phyloP scores from a whole-genome alignment of 2,113 vertebrate genomes.

The Anoplopoma fimbria region DNA sequence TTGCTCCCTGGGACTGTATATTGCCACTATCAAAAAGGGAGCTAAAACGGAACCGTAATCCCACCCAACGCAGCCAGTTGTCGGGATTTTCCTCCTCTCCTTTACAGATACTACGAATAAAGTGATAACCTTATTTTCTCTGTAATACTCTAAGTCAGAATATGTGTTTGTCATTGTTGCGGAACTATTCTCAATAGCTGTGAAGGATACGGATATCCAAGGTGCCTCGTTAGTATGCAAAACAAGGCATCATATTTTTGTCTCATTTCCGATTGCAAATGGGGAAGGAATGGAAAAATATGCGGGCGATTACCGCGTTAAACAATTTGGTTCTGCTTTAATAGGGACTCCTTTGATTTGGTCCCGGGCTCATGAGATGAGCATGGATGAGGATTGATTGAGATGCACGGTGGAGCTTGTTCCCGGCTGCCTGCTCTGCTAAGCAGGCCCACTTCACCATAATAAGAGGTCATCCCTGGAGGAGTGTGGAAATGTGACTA shows the following conservation, averaged over 20 bases:
- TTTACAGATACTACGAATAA: constrained; percentile 38
- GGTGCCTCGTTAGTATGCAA: constrained; percentile 78
- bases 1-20: constrained; percentile 34
- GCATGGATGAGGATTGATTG: constrained; percentile 70
- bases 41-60: constrained; percentile 48
- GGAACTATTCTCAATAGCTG: constrained; percentile 40
- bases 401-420: constrained; percentile 69
- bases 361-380: constrained; percentile 66
- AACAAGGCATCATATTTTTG: constrained; percentile 71
- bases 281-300: constrained; percentile 74
- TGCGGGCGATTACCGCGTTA: constrained; percentile 79
- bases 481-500: constrained; percentile 82
- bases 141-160: constrained; percentile 52
- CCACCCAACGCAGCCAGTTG: constrained; percentile 25
- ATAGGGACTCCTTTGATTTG: constrained; percentile 80
- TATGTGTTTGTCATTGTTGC: constrained; percentile 58
- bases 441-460: constrained; percentile 70
- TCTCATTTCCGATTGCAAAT: constrained; percentile 76
- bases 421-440: constrained; percentile 63
- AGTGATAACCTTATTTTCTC: constrained; percentile 42
- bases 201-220: constrained; percentile 69
- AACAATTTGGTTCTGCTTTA: constrained; percentile 81
- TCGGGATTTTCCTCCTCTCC: constrained; percentile 36
- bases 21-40: constrained; percentile 42
- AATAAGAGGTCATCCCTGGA: constrained; percentile 77